Base-by-base conservation (phyloP, 2,888 invertebrate species). In the Latrodectus hesperus region DNA sequence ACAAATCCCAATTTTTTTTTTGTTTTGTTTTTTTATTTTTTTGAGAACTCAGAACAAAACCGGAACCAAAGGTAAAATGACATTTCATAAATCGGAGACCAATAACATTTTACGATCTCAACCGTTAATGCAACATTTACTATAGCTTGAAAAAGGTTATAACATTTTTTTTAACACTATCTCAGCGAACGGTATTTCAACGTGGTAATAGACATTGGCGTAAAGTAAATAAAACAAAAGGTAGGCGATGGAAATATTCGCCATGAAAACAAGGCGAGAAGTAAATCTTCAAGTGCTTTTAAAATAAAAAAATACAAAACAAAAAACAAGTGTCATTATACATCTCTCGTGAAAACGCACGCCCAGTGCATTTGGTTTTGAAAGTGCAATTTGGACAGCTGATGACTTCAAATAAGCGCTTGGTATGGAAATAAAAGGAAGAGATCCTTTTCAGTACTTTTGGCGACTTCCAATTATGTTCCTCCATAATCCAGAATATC, bases 351-450 rank as follows among this genome's bases (percentile, higher is more conserved):
- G 55, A 53, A 68, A 71, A 55, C 65, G 72, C 60, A 87, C 80
- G 81, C 77, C 81, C 76, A 72, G 60, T 26, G 52, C 71, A 65
- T 78, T 73, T 52, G 49, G 80, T 72, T 86, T 86, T 80, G 76
- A 76, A 70, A 68, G 67, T n/a, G 86, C 81, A 76, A 81, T 81
- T 87, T 65, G 76, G 68, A n/a, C 51, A 77, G 77, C 81, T 81
- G 86, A 87, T 87, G 86, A 81, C 86, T 87, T 77, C 22, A 87
- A 87, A 87, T 87, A 87, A 81, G 67, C 81, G 77, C 55, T 67
- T 53, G 70, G 16, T 9, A 68, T 26, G 17, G 12, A 22, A 17
- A 26, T 12, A 17, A 17, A 17, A 38, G 38, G 38, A 38, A 26
- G 74, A 52, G 11, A 26, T 51, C 68, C 52, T 53, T 26, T 79